Percentiles rank a stretch among this genome's conserved stretches.
These are phyloP conservation scores for Baccha elongata DNA, from an alignment of 2,888 invertebrate genomes.

Conservation along the genomic window DNA sequence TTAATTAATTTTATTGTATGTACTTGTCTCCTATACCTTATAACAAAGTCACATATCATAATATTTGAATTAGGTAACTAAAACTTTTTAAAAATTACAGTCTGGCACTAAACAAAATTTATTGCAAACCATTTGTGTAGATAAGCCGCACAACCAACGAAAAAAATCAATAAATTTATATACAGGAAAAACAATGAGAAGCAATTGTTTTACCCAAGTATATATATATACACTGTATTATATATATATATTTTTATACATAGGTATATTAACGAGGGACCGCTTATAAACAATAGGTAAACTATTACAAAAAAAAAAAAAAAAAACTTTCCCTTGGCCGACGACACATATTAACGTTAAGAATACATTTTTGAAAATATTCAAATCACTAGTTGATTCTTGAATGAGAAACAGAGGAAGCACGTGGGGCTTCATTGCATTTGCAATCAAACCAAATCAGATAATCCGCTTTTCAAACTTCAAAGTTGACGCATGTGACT, in stretches of 20 bases:
- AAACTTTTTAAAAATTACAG: background rate
- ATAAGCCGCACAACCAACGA: constrained; percentile 26
- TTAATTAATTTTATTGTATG: too few relatives aligned
- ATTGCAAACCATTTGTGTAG: constrained; percentile 31
- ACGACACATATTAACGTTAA: background rate
- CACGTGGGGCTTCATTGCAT: constrained; percentile 9
- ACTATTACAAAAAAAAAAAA: background rate
- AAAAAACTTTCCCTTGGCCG: background rate
- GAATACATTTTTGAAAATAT: background rate
- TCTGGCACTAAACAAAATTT: constrained; percentile 5
- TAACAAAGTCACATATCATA: too few relatives aligned
- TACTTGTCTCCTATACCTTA: too few relatives aligned
- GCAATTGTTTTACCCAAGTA: background rate
- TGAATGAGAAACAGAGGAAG: background rate
- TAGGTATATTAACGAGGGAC: background rate
- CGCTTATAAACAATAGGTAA: background rate
- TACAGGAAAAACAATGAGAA: background rate
- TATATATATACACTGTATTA: background rate
- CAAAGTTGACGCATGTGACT: constrained; percentile 44
- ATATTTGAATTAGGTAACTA: too few relatives aligned
- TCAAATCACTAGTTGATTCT: constrained; percentile 19
- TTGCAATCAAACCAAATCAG: constrained; percentile 16
- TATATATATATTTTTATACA: background rate
- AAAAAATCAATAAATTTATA: constrained; percentile 26
- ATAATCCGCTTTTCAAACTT: constrained; percentile 39